phyloP scores from a whole-genome alignment of 2,888 invertebrate genomes.

The Rotaria macrura region DNA sequence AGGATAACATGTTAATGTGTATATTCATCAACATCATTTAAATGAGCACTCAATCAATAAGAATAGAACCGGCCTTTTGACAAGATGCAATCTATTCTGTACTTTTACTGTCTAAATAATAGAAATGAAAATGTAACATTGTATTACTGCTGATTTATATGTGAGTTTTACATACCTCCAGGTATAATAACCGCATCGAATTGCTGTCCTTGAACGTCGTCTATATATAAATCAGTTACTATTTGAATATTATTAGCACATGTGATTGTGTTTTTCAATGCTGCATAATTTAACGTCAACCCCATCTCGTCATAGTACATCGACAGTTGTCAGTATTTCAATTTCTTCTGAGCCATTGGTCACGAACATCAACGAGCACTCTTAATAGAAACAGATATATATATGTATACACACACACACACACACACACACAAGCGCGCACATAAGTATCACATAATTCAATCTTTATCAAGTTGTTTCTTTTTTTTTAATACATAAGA shows the following conservation, averaged over 20 bases:
- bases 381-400: constrained; percentile 1
- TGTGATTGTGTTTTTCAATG: constrained; percentile 55
- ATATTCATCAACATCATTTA: not conserved
- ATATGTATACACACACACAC: no score
- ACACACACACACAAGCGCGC: no score
- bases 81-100: not conserved
- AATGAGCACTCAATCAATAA: constrained; percentile 24
- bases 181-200: constrained; percentile 74
- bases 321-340: constrained; percentile 29
- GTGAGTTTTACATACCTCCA: constrained; percentile 62
- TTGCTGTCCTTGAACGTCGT: constrained; percentile 35
- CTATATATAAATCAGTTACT: constrained; percentile 56
- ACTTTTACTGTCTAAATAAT: not conserved
- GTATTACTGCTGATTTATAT: not conserved
- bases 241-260: constrained; percentile 75
- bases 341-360: constrained; percentile 34
- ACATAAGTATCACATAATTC: not conserved
- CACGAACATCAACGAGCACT: constrained; percentile 24
- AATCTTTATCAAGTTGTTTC: not conserved
- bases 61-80: constrained; percentile 17
- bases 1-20: constrained; percentile 75
- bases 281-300: constrained; percentile 72
- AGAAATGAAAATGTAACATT: not conserved
- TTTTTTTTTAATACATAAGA: constrained; percentile 7
- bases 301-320: constrained; percentile 27